Evolutionary conservation across 2,113 vertebrate genomes (phyloP).

Genomic region (Anguilla rostrata): DNA sequence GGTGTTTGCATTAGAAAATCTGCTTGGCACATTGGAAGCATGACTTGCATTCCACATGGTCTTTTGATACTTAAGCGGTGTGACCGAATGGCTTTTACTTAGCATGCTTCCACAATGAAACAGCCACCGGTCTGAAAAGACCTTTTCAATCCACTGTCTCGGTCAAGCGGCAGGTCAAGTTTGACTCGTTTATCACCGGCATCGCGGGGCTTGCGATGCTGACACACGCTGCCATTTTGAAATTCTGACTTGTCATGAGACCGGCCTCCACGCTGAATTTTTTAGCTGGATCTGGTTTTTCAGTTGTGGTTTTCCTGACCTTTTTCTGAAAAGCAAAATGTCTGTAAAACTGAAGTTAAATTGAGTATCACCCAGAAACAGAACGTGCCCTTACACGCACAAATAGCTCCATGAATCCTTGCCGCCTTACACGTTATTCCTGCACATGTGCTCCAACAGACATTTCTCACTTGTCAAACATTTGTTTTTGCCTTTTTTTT

Average conservation of each 20-base stretch:
- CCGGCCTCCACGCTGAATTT: constrained; percentile 27
- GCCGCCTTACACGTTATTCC: constrained; percentile 17
- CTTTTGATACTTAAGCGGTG: constrained; percentile 68
- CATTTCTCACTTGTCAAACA: constrained; percentile 48
- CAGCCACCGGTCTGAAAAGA: constrained; percentile 71
- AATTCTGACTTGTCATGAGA: constrained; percentile 35
- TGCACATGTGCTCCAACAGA: constrained; percentile 52
- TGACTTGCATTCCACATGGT: constrained; percentile 68
- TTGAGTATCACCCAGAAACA: background rate
- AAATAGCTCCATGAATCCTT: background rate
- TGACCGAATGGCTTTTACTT: constrained; percentile 70
- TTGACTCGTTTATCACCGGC: constrained; percentile 77
- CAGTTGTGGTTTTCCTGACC: background rate
- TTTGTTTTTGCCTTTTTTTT: constrained; percentile 44
- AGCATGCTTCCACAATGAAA: constrained; percentile 68
- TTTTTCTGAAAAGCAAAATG: background rate
- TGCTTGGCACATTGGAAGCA: constrained; percentile 66
- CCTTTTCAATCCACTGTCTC: constrained; percentile 72
- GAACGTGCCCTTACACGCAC: background rate
- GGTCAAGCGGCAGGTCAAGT: constrained; percentile 72
- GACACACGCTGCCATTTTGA: constrained; percentile 61
- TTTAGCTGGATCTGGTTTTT: background rate
- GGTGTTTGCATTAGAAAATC: constrained; percentile 60
- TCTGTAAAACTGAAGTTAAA: background rate
- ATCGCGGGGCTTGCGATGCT: constrained; percentile 67